Conservation (phyloP, 2,888 invertebrate species). For the Pterobdella sp. region DNA sequence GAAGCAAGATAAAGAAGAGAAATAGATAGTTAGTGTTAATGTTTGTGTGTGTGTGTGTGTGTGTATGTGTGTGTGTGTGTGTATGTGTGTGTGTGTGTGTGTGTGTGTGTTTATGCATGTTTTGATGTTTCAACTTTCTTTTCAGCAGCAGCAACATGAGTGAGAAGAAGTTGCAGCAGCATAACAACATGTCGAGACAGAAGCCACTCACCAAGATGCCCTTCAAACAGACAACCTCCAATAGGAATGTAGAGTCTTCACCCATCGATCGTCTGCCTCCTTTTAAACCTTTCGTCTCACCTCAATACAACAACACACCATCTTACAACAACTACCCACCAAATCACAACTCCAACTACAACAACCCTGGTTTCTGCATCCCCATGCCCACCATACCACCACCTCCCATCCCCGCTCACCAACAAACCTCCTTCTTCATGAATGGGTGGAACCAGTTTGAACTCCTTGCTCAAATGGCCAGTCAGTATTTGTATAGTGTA, state of each 20-base stretch:
- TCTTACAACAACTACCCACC: background rate
- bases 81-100: background rate
- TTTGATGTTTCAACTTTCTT: background rate
- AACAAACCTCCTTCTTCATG: conserved; percentile 25
- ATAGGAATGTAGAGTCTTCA: background rate
- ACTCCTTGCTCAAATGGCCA: conserved; percentile 29
- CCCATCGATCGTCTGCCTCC: conserved; percentile 7
- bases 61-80: background rate
- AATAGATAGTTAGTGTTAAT: conserved; percentile 14
- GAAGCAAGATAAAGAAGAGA: conserved; percentile 15
- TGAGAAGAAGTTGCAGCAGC: background rate
- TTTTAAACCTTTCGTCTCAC: background rate
- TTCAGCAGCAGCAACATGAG: background rate
- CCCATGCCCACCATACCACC: conserved; percentile 19
- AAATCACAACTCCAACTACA: background rate
- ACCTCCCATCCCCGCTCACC: conserved; percentile 17
- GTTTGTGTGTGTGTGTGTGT: background rate
- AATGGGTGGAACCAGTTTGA: conserved; percentile 26
- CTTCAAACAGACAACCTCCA: background rate
- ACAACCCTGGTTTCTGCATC: conserved; percentile 17
- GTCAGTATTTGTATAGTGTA: background rate
- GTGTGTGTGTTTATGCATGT: background rate
- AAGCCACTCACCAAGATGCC: background rate
- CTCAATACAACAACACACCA: background rate
- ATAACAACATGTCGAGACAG: background rate